Conservation (phyloP, 2,888 invertebrate genomes). For the Mythimna impura region DNA sequence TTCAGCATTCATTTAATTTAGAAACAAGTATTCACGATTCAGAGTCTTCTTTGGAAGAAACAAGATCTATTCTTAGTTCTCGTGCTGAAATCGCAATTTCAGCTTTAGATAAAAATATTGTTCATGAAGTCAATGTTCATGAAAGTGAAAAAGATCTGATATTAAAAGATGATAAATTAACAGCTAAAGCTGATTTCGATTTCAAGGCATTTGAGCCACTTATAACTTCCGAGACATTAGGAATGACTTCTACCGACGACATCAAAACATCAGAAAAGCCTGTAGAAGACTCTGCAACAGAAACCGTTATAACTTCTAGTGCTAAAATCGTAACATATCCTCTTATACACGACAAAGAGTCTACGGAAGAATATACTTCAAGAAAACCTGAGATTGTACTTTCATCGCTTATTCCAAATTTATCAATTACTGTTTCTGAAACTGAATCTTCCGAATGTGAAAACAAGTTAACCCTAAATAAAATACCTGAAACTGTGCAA, state of each 20-base stretch:
- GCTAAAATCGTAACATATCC: slow-evolving; percentile 92
- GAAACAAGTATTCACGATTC: slow-evolving; percentile 91
- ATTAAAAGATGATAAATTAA: slow-evolving; percentile 86
- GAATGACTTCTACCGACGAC: slow-evolving; percentile 84
- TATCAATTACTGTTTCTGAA: slow-evolving; percentile 91
- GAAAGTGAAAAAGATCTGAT: slow-evolving; percentile 92
- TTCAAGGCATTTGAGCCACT: slow-evolving; percentile 91
- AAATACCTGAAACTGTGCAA: slow-evolving; percentile 69
- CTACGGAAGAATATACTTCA: slow-evolving; percentile 70
- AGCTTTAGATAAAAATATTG: slow-evolving; percentile 90
- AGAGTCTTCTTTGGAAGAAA: slow-evolving; percentile 87
- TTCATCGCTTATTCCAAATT: slow-evolving; percentile 89
- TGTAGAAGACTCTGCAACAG: slow-evolving; percentile 75
- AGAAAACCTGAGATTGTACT: slow-evolving; percentile 80
- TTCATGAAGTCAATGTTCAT: slow-evolving; percentile 91
- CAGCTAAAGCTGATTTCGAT: slow-evolving; percentile 90
- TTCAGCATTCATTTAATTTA: slow-evolving; percentile 90
- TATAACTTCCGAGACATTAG: slow-evolving; percentile 88
- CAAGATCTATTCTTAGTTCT: slow-evolving; percentile 80
- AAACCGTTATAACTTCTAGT: slow-evolving; percentile 90
- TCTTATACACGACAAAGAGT: slow-evolving; percentile 92
- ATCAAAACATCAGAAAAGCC: slow-evolving; percentile 90
- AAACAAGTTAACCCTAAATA: slow-evolving; percentile 83
- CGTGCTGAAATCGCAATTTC: slow-evolving; percentile 87
- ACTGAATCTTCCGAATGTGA: slow-evolving; percentile 92